phyloP scores from a whole-genome alignment of 2,888 invertebrate species.

The Drosophila koepferae region DNA sequence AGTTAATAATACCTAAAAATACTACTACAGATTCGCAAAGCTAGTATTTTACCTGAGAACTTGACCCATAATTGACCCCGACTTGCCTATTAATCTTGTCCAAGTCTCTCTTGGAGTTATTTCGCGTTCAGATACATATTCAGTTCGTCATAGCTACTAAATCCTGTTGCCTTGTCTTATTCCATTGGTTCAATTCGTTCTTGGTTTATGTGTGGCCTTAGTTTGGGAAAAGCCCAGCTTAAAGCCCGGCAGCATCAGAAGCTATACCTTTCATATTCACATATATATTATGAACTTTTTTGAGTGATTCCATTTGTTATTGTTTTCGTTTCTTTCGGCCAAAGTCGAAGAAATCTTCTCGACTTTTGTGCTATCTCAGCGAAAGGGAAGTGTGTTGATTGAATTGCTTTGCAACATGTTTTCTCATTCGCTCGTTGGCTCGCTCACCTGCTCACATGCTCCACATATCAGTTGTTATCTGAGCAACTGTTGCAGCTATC shows the following conservation, averaged over 20 bases:
- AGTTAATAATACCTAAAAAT: neutral
- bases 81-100: too few species aligned
- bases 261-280: neutral
- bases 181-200: neutral
- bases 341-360: constrained; percentile 20
- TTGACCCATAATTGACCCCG: neutral
- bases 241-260: neutral
- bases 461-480: constrained; percentile 32
- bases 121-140: neutral
- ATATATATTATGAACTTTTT: neutral
- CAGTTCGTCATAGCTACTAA: neutral
- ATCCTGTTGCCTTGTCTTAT: neutral
- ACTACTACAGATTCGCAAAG: neutral
- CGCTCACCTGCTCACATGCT: neutral
- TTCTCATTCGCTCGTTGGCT: constrained; percentile 5
- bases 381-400: constrained; percentile 44
- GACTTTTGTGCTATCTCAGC: constrained; percentile 25
- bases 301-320: neutral
- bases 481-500: constrained; percentile 2
- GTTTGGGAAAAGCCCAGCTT: neutral
- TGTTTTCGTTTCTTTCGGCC: constrained; percentile 2
- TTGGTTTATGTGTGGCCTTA: neutral
- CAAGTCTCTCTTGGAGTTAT: neutral
- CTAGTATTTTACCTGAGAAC: neutral
- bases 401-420: constrained; percentile 35